Base-by-base conservation (phyloP, 2,888 invertebrate species). In the Coremacera marginata region DNA sequence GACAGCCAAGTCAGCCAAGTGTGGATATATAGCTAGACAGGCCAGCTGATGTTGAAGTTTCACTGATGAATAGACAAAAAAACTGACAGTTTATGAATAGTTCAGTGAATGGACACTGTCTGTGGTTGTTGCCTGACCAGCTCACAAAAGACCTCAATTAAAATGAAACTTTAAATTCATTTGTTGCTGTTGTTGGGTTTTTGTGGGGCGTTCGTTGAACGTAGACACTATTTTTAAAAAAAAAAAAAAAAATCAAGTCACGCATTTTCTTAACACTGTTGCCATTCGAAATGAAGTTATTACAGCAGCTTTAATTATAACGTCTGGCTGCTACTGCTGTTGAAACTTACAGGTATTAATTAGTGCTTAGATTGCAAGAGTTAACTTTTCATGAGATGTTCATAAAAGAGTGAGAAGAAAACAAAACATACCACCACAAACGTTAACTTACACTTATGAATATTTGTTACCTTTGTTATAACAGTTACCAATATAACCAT, bases 111-210 rank as follows among this genome's bases (percentile, higher is more conserved):
- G 11, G 11, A 55, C 3, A 2, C 3, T 25, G 60, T 60, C 25
- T 25, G 60, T 11, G n/a, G n/a, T n/a, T n/a, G 4, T 5, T 60
- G 57, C 27, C 57, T 60, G 19, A 60, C 57, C 25, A 60, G 27
- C 57, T 60, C 57, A 60, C 57, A 60, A 60, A 60, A 60, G 57
- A 60, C 57, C 57, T 19, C 57, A 60, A 60, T 60, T 60, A 60
- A 60, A 60, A 60, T 22, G 25, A 60, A 60, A 60, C 57, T 60
- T 27, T 37, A 9, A 16, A 7, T 5, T 8, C 8, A 7, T 7
- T 22, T 60, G 8, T 22, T 22, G 25, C 8, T n/a, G 25, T 22
- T 25, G 19, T 60, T 60, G 55, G 19, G 9, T 19, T 27, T 60
- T 60, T 44, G 3, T 44, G 44, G 25, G 25, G 25, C 57, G 25